phyloP scores from a whole-genome alignment of 2,797 vertebrate species.

The Melanotaenia maccullochi region DNA sequence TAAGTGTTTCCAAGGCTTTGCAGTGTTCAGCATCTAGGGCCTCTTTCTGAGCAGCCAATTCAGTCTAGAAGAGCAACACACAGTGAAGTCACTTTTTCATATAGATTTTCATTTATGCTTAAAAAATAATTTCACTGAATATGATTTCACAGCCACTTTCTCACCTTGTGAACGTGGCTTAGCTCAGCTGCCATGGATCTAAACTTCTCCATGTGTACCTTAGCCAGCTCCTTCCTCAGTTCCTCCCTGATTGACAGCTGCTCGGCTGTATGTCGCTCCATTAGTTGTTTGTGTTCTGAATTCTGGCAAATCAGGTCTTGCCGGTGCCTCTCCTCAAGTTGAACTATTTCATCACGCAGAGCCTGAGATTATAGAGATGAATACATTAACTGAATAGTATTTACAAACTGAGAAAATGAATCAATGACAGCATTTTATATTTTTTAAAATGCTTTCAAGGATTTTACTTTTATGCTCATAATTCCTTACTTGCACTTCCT shows the following conservation, averaged over 20 bases:
- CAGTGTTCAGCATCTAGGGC: conserved; percentile 74
- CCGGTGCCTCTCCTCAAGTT: conserved; percentile 60
- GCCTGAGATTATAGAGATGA: conserved; percentile 51
- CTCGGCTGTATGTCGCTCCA: conserved; percentile 76
- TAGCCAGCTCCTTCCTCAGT: conserved; percentile 78
- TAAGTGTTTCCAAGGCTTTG: conserved; percentile 71
- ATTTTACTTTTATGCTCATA: not conserved
- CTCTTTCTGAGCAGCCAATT: conserved; percentile 74
- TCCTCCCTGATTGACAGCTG: conserved; percentile 76
- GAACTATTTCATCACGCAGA: conserved; percentile 82
- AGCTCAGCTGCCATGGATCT: conserved; percentile 83
- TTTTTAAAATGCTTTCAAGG: not conserved
- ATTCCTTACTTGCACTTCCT: conserved; percentile 86
- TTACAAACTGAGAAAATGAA: not conserved
- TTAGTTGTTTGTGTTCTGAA: conserved; percentile 60
- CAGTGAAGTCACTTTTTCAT: not conserved
- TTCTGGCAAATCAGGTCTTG: conserved; percentile 66
- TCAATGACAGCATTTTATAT: not conserved
- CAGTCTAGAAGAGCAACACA: conserved; percentile 56
- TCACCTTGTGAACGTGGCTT: conserved; percentile 85
- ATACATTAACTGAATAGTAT: not conserved
- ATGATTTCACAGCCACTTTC: not conserved
- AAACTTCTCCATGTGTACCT: conserved; percentile 83
- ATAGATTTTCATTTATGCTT: not conserved
- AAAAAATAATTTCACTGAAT: not conserved